A percentile compares a stretch with the other conserved stretches of the same genome.
Evolutionary conservation across 2,888 invertebrate genomes (phyloP).

Genomic region (Drosophila recens): DNA sequence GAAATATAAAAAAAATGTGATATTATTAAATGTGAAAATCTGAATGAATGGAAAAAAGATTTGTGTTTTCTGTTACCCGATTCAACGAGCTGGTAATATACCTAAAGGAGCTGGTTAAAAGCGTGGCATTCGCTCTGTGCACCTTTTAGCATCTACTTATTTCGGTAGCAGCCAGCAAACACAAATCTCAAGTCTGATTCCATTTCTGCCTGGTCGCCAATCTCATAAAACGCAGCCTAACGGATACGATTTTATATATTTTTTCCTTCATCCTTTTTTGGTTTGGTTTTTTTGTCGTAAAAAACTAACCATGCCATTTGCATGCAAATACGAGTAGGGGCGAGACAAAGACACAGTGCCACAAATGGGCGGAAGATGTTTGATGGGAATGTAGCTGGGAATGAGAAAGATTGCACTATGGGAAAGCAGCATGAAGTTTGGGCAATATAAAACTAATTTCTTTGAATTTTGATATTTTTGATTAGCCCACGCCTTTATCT

Average conservation of each 20-base stretch:
- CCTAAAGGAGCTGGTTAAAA: conserved; percentile 16
- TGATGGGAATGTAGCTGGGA: conserved; percentile 6
- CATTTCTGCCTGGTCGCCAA: conserved; percentile 30
- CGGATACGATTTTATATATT: conserved; percentile 18
- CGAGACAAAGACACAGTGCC: conserved; percentile 46
- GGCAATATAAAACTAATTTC: too few relatives aligned
- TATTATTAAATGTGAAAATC: not conserved
- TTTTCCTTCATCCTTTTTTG: not conserved
- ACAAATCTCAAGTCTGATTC: conserved; percentile 51
- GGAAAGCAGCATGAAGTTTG: too few relatives aligned
- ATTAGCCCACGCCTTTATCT: too few relatives aligned
- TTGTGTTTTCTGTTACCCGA: not conserved
- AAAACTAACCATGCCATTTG: conserved; percentile 60
- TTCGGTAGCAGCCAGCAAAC: not conserved
- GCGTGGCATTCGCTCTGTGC: conserved; percentile 3
- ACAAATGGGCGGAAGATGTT: conserved; percentile 26
- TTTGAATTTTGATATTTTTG: too few relatives aligned
- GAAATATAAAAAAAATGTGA: too few relatives aligned
- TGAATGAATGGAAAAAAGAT: not conserved
- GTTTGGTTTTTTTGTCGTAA: conserved; percentile 5
- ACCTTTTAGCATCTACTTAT: conserved; percentile 8
- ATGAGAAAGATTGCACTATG: not conserved
- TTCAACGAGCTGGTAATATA: conserved; percentile 11
- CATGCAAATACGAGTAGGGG: conserved; percentile 50
- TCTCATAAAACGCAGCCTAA: conserved; percentile 60